Conservation (phyloP, 1,140 invertebrate species). For the Homarus americanus region DNA sequence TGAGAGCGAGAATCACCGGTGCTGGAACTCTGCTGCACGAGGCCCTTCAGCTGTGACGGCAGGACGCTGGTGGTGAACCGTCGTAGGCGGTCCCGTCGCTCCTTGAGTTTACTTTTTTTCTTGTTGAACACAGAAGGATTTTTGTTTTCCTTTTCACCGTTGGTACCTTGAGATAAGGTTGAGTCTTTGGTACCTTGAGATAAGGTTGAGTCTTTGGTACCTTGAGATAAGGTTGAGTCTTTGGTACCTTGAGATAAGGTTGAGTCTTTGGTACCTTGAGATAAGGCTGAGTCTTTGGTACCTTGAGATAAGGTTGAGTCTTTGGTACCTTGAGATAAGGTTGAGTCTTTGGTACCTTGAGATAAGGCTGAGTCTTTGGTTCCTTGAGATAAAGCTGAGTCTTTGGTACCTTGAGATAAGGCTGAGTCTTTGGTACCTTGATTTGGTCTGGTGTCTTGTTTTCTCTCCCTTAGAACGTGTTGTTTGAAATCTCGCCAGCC, state of each 20-base stretch:
- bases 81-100: slow-evolving; percentile 10
- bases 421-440: background rate
- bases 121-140: background rate
- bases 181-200: background rate
- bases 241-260: background rate
- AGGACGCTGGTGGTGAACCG: slow-evolving; percentile 53
- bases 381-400: background rate
- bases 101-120: background rate
- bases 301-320: background rate
- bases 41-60: slow-evolving; percentile 33
- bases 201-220: background rate
- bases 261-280: background rate
- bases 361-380: background rate
- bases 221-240: no score
- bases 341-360: background rate
- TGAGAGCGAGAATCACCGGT: background rate
- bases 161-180: background rate
- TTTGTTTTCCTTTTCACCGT: slow-evolving; percentile 12
- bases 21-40: background rate
- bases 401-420: background rate
- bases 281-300: no score
- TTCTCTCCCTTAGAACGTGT: slow-evolving; percentile 33
- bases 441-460: background rate
- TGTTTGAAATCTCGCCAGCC: slow-evolving; percentile 29
- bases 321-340: background rate